These are phyloP conservation scores for Sclerurus mexicanus DNA, from an alignment of 2,113 vertebrate species.

Conservation along the genomic window DNA sequence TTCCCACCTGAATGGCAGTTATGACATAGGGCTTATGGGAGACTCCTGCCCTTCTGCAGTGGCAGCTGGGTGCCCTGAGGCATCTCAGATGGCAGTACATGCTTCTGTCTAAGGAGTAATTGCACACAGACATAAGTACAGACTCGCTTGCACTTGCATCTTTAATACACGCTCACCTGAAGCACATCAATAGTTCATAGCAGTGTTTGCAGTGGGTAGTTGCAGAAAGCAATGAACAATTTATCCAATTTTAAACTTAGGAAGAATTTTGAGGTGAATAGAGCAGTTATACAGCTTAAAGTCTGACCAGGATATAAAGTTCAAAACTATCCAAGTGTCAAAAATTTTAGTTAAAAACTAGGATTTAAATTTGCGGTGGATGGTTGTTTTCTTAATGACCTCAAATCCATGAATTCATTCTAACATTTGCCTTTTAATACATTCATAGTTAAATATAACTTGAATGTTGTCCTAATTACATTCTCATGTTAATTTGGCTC, in stretches of 20 bases:
- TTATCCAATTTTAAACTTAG: neutral
- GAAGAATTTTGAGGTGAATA: neutral
- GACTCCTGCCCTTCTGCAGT: neutral
- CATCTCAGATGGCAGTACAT: neutral
- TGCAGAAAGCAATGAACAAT: neutral
- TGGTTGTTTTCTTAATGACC: conserved; percentile 22
- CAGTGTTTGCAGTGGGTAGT: neutral
- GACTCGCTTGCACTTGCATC: neutral
- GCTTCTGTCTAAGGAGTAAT: neutral
- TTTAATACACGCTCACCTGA: neutral
- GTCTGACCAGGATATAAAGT: neutral
- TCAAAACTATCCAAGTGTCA: neutral
- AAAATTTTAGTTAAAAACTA: neutral
- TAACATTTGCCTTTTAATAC: conserved; percentile 42
- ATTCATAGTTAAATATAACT: conserved; percentile 65
- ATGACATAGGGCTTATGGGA: neutral
- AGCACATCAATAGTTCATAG: neutral
- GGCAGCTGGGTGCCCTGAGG: neutral
- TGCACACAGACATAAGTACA: neutral
- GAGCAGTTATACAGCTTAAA: neutral
- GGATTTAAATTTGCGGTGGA: neutral
- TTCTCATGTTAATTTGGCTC: conserved; percentile 64
- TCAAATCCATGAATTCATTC: conserved; percentile 16
- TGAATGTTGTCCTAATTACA: conserved; percentile 62
- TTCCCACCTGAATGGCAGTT: neutral